A percentile compares a stretch with the other conserved stretches of the same genome.
phyloP scores from a whole-genome alignment of 2,888 invertebrate species.

The Stenotaenia linearis region DNA sequence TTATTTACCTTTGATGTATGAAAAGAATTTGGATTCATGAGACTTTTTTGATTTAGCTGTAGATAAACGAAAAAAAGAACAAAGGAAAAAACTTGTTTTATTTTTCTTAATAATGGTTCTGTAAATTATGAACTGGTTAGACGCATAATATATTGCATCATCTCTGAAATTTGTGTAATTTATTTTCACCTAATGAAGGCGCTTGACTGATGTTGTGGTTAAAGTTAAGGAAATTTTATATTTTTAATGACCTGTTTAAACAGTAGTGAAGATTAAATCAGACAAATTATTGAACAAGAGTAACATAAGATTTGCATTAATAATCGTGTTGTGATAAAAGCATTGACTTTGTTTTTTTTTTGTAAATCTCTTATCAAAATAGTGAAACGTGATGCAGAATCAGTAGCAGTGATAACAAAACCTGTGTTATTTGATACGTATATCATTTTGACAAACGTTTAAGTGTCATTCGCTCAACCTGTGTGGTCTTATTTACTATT shows the following conservation, averaged over 20 bases:
- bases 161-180: background rate
- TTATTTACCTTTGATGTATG: background rate
- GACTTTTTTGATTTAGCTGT: background rate
- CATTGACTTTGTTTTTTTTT: too few relatives aligned
- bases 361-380: background rate
- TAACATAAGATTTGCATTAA: background rate
- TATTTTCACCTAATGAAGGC: background rate
- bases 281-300: background rate
- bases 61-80: background rate
- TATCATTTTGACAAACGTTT: background rate
- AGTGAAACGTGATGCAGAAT: background rate
- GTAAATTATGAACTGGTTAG: background rate
- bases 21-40: background rate
- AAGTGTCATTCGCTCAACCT: background rate
- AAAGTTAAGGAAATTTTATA: background rate
- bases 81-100: too few relatives aligned
- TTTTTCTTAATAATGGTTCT: background rate
- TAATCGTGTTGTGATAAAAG: too few relatives aligned
- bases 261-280: background rate
- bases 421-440: background rate
- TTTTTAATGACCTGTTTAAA: background rate
- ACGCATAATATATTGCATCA: background rate
- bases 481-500: background rate
- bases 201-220: background rate
- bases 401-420: background rate